Percentiles rank a stretch among this genome's conserved stretches.
Conservation (phyloP, 2,888 invertebrate species). For the Parnassius glacialis region DNA sequence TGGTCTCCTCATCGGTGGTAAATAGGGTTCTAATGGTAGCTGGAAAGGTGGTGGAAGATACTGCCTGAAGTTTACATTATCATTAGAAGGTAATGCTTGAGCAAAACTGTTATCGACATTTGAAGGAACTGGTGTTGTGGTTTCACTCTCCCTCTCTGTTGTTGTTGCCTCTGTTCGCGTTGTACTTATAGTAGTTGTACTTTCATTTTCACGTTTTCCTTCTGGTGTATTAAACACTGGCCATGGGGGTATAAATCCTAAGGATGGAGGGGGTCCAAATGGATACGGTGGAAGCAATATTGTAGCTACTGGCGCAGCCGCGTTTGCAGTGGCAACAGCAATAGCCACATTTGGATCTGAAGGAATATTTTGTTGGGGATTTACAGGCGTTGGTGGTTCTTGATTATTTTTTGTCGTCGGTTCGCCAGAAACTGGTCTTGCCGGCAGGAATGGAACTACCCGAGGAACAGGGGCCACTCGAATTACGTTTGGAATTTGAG, state of each 20-base stretch:
- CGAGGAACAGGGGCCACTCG: conserved; percentile 10
- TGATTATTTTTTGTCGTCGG: conserved; percentile 30
- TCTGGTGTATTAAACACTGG: conserved; percentile 44
- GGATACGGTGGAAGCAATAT: conserved; percentile 70
- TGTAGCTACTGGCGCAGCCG: conserved; percentile 70
- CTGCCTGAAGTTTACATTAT: conserved; percentile 57
- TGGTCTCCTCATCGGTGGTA: conserved; percentile 21
- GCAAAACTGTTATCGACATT: conserved; percentile 60
- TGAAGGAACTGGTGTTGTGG: conserved; percentile 56
- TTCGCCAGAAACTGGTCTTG: conserved; percentile 37
- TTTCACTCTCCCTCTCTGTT: conserved; percentile 49
- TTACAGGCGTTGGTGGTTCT: conserved; percentile 33
- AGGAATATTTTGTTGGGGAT: conserved; percentile 41
- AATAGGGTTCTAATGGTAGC: conserved; percentile 34
- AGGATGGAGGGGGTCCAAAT: conserved; percentile 61
- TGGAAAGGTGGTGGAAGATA: conserved; percentile 47
- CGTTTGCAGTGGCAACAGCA: conserved; percentile 69
- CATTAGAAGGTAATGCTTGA: conserved; percentile 61
- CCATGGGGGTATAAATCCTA: conserved; percentile 56
- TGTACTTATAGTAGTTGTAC: conserved; percentile 43
- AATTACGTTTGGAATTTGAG: conserved; percentile 21
- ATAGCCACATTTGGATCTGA: conserved; percentile 64
- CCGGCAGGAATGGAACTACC: conserved; percentile 20
- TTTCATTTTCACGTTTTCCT: conserved; percentile 50
- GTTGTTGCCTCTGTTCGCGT: conserved; percentile 38